These are phyloP conservation scores for Adelphocoris suturalis DNA, from an alignment of 2,888 invertebrate species.

Conservation along the genomic window DNA sequence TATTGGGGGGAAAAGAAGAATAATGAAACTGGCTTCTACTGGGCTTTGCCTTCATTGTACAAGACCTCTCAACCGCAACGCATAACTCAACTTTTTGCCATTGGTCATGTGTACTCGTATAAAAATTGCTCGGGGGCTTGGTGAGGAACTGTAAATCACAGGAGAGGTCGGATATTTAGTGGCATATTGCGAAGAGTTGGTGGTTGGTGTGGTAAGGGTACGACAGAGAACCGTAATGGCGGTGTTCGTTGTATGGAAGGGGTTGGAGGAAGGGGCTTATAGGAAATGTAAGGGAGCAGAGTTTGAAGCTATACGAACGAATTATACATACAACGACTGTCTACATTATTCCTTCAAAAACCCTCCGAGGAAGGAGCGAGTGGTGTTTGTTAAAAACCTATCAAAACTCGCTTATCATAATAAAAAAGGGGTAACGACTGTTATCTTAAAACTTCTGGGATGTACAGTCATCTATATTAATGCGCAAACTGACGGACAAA, in stretches of 20 bases:
- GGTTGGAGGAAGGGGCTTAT: not conserved
- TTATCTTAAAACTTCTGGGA: slow-evolving; percentile 64
- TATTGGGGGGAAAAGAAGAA: not conserved
- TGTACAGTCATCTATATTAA: slow-evolving; percentile 71
- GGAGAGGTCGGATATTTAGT: slow-evolving; percentile 27
- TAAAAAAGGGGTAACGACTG: slow-evolving; percentile 73
- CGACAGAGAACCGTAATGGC: slow-evolving; percentile 16
- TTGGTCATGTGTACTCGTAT: not conserved
- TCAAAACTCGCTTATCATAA: slow-evolving; percentile 75
- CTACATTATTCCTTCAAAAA: slow-evolving; percentile 61
- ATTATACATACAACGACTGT: slow-evolving; percentile 70
- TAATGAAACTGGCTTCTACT: not conserved
- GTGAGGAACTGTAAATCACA: slow-evolving; percentile 46
- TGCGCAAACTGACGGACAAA: slow-evolving; percentile 72
- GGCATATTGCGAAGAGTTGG: slow-evolving; percentile 58
- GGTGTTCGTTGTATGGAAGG: too few species aligned
- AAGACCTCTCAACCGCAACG: not conserved
- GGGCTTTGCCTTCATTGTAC: slow-evolving; percentile 19
- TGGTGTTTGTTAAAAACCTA: slow-evolving; percentile 73
- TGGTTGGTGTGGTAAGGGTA: not conserved
- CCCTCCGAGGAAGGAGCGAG: not conserved
- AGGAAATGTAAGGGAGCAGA: too few species aligned
- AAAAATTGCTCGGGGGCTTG: not conserved
- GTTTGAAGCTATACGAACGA: slow-evolving; percentile 21
- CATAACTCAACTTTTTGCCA: slow-evolving; percentile 56